phyloP scores from a whole-genome alignment of 1,140 invertebrate species.

The Hesperophylax magnus region DNA sequence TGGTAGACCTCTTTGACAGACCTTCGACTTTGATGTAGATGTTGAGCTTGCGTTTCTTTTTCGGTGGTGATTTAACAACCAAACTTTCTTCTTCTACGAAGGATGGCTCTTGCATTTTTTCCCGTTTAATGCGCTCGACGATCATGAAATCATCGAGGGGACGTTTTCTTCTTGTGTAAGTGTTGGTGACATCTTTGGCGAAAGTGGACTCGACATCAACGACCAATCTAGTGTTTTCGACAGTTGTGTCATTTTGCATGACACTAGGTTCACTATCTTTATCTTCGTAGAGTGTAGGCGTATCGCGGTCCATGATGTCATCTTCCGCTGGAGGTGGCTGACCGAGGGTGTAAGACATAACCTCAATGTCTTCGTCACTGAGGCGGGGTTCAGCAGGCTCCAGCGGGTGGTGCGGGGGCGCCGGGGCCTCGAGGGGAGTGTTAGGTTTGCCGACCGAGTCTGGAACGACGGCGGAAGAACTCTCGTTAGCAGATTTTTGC shows the following conservation, averaged over 20 bases:
- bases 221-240: neutral
- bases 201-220: conserved; percentile 31
- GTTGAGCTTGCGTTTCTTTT: conserved; percentile 1
- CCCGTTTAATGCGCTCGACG: conserved; percentile 19
- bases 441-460: neutral
- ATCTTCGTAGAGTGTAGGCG: neutral
- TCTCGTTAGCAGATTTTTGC: conserved; percentile 24
- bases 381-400: neutral
- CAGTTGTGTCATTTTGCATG: neutral
- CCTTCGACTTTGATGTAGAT: conserved; percentile 12
- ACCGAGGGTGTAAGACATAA: conserved; percentile 45
- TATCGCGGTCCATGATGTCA: neutral
- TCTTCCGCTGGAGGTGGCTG: neutral
- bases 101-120: neutral
- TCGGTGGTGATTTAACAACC: conserved; percentile 11
- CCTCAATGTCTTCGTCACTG: conserved; percentile 45
- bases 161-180: conserved; percentile 47
- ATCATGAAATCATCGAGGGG: conserved; percentile 43
- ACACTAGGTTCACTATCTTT: neutral
- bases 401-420: neutral
- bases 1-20: neutral
- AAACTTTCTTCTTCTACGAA: neutral
- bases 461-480: conserved; percentile 9
- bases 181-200: conserved; percentile 42
- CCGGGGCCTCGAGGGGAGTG: neutral